Percentiles rank a stretch among this genome's conserved stretches.
Evolutionary conservation across 2,113 vertebrate species (phyloP).

Genomic region (Hypocryptadius cinnamomeus): DNA sequence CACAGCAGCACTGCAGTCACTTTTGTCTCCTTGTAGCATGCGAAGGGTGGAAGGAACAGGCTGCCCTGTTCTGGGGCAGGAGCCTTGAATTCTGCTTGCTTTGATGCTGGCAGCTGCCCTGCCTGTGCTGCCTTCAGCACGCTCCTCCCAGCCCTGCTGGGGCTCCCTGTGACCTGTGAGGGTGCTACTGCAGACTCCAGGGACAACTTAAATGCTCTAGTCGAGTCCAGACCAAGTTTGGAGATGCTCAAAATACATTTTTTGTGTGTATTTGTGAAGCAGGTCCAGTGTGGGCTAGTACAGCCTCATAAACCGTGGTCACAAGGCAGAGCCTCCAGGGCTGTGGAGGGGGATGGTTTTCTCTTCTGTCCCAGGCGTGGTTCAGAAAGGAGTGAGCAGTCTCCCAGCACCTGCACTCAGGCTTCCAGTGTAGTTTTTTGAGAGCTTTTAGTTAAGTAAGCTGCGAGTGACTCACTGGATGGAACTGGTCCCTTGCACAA

Average conservation of each 20-base stretch:
- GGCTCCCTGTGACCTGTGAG: not conserved
- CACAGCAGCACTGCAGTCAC: not conserved
- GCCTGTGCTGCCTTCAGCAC: not conserved
- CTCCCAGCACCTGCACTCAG: not conserved
- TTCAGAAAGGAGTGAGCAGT: not conserved
- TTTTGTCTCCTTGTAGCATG: not conserved
- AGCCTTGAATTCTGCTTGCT: not conserved
- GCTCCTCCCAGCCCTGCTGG: not conserved
- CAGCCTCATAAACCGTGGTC: not conserved
- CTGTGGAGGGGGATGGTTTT: not conserved
- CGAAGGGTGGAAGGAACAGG: not conserved
- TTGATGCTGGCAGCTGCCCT: not conserved
- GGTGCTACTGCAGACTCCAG: not conserved
- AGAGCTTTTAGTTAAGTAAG: not conserved
- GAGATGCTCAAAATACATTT: not conserved
- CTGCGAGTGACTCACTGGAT: not conserved
- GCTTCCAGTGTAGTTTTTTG: not conserved
- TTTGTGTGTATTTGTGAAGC: not conserved
- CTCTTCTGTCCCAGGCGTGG: not conserved
- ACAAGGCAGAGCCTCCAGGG: not conserved
- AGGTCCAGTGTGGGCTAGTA: not conserved
- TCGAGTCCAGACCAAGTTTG: not conserved
- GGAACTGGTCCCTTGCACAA: not conserved
- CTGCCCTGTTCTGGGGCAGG: not conserved
- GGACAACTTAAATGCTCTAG: not conserved